Conservation (phyloP, 2,888 invertebrate genomes). For the Didymodactylos carnosus region DNA sequence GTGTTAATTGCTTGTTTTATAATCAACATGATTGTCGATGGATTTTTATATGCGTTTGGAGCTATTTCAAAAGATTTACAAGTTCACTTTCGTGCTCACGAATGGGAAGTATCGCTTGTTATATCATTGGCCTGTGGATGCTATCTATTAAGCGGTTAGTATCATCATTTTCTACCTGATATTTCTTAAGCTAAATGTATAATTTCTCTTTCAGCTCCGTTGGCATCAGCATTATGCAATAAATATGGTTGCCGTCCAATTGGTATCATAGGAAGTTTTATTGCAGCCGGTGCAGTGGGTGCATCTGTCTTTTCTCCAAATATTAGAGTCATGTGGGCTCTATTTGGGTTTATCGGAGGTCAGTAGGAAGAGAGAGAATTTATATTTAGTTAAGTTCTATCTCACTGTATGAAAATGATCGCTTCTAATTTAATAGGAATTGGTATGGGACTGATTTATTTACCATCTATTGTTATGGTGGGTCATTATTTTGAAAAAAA, state of each 20-base stretch:
- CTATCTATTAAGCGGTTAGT: not conserved
- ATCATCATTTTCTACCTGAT: not conserved
- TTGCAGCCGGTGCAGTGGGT: not conserved
- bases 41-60: constrained; percentile 12
- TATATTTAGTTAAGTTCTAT: too few relatives aligned
- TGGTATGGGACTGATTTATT: constrained; percentile 44
- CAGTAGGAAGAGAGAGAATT: not conserved
- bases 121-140: constrained; percentile 8
- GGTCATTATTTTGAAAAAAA: constrained; percentile 13
- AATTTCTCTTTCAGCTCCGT: constrained; percentile 8
- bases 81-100: not conserved
- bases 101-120: constrained; percentile 2
- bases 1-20: constrained; percentile 11
- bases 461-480: constrained; percentile 6
- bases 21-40: constrained; percentile 13
- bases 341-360: constrained; percentile 9
- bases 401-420: too few relatives aligned
- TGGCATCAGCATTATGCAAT: constrained; percentile 9
- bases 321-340: constrained; percentile 6
- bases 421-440: too few relatives aligned
- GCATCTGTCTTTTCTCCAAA: constrained; percentile 3
- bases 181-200: not conserved
- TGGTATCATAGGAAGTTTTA: constrained; percentile 4
- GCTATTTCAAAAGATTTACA: not conserved
- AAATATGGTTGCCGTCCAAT: constrained; percentile 8